Evolutionary conservation across 2,113 vertebrate genomes (phyloP).

Genomic region (Aegithalos caudatus): DNA sequence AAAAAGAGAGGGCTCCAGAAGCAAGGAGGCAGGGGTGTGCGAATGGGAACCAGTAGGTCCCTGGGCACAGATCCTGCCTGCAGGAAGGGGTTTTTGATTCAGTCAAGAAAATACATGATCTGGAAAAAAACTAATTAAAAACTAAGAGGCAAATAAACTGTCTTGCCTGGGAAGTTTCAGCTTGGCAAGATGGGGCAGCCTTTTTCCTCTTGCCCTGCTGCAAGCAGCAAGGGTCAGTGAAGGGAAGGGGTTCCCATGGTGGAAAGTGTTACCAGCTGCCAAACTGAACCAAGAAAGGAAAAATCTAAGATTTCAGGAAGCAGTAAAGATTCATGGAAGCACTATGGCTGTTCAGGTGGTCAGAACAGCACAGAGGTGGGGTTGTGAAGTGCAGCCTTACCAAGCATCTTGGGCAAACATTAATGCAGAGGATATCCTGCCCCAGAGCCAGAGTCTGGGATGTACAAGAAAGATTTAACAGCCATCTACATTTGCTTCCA

Average conservation of each 20-base stretch:
- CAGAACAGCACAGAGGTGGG: neutral
- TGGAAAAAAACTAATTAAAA: neutral
- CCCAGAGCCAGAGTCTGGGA: neutral
- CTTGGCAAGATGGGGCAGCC: neutral
- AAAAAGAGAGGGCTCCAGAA: neutral
- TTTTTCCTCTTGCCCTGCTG: neutral
- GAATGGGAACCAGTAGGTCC: neutral
- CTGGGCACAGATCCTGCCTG: neutral
- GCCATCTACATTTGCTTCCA: neutral
- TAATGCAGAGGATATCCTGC: neutral
- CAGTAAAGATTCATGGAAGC: neutral
- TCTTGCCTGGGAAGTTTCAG: neutral
- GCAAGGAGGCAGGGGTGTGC: neutral
- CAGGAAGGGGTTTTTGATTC: neutral
- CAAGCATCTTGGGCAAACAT: neutral
- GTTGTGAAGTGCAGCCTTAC: neutral
- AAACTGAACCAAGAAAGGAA: neutral
- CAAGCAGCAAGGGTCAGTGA: neutral
- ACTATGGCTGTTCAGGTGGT: neutral
- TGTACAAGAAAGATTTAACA: neutral
- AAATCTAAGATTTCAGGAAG: neutral
- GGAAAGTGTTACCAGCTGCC: neutral
- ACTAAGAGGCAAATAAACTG: neutral
- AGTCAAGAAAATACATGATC: neutral
- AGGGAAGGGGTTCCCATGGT: neutral